These are phyloP conservation scores for Troides oblongomaculatus DNA, from an alignment of 2,888 invertebrate species.

Conservation along the genomic window DNA sequence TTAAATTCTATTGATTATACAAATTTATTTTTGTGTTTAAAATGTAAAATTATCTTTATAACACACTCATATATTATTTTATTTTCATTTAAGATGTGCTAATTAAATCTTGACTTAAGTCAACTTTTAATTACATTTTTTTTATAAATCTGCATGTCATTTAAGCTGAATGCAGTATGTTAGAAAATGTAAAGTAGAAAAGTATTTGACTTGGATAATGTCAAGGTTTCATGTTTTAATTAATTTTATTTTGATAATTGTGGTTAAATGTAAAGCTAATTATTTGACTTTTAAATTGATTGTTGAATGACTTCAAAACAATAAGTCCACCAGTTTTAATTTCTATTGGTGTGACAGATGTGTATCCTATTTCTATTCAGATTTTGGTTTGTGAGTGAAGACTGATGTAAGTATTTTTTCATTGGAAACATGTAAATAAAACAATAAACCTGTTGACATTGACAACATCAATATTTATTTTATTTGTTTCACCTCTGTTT, in stretches of 20 bases:
- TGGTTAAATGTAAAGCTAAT: neutral
- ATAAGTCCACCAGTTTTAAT: conserved; percentile 8
- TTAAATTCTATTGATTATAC: conserved; percentile 2
- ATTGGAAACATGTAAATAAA: conserved; percentile 53
- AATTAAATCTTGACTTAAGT: neutral
- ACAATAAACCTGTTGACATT: conserved; percentile 56
- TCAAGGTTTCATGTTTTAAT: neutral
- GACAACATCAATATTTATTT: conserved; percentile 36
- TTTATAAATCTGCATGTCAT: neutral
- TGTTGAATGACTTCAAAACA: neutral
- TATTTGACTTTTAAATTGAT: neutral
- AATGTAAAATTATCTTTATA: neutral
- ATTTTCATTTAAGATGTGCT: too few species aligned
- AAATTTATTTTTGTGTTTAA: neutral
- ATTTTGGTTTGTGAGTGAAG: conserved; percentile 40
- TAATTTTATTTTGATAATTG: neutral
- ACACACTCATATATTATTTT: neutral
- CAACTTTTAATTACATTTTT: neutral
- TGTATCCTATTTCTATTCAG: conserved; percentile 17
- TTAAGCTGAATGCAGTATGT: neutral
- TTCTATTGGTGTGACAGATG: conserved; percentile 4
- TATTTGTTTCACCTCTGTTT: conserved; percentile 18
- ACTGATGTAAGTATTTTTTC: conserved; percentile 47
- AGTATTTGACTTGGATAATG: conserved; percentile 9
- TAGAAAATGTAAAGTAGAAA: neutral